These are phyloP conservation scores for Cynaeus angustus DNA, from an alignment of 2,888 invertebrate species.

Conservation along the genomic window DNA sequence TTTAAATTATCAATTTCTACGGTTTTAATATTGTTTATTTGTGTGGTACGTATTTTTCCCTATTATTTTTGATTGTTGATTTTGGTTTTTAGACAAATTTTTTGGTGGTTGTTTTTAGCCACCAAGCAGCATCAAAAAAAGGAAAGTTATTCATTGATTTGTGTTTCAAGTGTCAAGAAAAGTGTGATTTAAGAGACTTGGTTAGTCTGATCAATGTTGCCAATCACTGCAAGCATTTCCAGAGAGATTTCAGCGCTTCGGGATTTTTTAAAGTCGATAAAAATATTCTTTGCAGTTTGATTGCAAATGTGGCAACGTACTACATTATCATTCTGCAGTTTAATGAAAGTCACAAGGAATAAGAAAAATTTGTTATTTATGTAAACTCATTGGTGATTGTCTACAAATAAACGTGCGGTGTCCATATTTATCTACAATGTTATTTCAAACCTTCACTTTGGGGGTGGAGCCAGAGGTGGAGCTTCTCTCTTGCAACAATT, in stretches of 20 bases:
- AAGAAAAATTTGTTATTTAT: too few relatives aligned
- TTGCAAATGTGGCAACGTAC: not conserved
- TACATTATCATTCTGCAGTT: too few relatives aligned
- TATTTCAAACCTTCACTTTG: too few relatives aligned
- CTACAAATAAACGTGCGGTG: too few relatives aligned
- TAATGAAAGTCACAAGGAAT: too few relatives aligned
- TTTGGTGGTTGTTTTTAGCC: not conserved
- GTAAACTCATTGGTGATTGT: too few relatives aligned
- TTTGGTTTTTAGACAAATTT: not conserved
- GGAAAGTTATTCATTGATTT: not conserved
- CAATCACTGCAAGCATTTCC: too few relatives aligned
- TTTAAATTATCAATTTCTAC: not conserved
- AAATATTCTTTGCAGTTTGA: not conserved
- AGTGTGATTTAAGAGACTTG: not conserved
- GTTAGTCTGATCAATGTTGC: not conserved
- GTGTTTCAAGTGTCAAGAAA: slow-evolving; percentile 1
- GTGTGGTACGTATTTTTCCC: not conserved
- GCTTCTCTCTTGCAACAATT: too few relatives aligned
- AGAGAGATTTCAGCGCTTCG: too few relatives aligned
- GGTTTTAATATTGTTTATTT: not conserved
- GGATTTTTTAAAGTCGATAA: not conserved
- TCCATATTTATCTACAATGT: too few relatives aligned
- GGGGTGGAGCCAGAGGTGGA: too few relatives aligned
- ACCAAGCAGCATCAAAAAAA: not conserved
- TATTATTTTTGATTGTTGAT: not conserved